Percentiles rank a stretch among this genome's conserved stretches.
Conservation (phyloP, 1,140 invertebrate species). For the Heliconius nattereri region DNA sequence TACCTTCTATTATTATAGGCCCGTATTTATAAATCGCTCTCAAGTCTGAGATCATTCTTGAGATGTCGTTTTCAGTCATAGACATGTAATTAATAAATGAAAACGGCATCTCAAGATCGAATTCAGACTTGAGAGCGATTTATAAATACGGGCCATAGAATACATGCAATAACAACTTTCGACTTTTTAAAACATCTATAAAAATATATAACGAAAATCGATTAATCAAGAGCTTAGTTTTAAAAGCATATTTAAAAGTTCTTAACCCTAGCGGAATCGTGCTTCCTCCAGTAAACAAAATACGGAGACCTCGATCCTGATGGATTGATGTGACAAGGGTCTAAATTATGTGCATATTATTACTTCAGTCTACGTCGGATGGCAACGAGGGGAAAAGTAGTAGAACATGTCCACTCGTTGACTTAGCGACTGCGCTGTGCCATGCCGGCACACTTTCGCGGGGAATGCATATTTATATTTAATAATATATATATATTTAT, state of each 20-base stretch:
- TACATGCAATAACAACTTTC: no score
- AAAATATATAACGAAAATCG: background rate
- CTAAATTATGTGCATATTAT: slow-evolving; percentile 18
- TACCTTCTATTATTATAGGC: no score
- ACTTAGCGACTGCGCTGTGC: slow-evolving; percentile 22
- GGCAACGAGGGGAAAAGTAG: slow-evolving; percentile 41
- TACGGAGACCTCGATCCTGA: background rate
- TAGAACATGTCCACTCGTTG: slow-evolving; percentile 33
- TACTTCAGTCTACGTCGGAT: slow-evolving; percentile 21
- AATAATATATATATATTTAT: slow-evolving; percentile 25
- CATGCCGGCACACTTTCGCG: slow-evolving; percentile 37
- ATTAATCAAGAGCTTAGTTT: background rate
- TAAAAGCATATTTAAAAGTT: background rate
- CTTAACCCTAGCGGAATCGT: background rate
- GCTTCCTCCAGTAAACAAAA: slow-evolving; percentile 6
- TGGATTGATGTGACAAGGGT: slow-evolving; percentile 13
- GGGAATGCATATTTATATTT: background rate
- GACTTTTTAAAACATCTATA: no score
- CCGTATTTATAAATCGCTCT: no score
- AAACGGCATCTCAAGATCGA: no score
- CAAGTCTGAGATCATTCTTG: no score
- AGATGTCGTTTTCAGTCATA: no score
- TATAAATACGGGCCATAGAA: no score
- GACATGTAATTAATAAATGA: no score
- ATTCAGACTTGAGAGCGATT: no score